Evolutionary conservation across 2,113 vertebrate genomes (phyloP).

Genomic region (Tympanuchus pallidicinctus): DNA sequence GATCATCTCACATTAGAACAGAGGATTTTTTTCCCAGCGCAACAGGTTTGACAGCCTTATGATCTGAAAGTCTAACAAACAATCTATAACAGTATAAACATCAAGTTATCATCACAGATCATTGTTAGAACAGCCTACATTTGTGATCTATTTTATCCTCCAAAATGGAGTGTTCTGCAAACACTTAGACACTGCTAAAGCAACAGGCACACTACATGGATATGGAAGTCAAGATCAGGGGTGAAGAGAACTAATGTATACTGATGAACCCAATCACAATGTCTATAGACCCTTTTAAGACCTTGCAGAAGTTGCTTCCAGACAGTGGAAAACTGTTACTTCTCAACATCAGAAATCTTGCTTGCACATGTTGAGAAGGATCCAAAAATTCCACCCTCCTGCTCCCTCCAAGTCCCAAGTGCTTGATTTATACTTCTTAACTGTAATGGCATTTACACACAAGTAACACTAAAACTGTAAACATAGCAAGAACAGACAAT

Average conservation of each 20-base stretch:
- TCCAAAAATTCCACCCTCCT: rapidly evolving
- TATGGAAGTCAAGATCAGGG: not conserved
- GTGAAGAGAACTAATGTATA: not conserved
- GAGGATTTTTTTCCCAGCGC: not conserved
- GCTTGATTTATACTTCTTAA: not conserved
- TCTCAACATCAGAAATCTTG: not conserved
- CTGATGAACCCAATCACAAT: not conserved
- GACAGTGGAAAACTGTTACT: not conserved
- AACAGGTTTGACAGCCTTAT: not conserved
- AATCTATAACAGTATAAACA: not conserved
- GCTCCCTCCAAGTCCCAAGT: not conserved
- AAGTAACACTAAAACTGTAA: not conserved
- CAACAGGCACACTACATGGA: not conserved
- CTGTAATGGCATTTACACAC: not conserved
- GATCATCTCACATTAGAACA: not conserved
- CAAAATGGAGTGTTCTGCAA: not conserved
- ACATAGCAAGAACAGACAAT: not conserved
- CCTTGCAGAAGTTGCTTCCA: not conserved
- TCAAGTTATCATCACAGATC: not conserved
- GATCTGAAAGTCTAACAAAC: not conserved
- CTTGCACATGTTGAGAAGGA: not conserved
- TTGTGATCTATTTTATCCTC: not conserved
- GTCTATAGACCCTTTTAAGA: not conserved
- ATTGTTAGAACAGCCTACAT: not conserved
- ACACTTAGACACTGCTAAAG: not conserved